Base-by-base conservation (phyloP, 2,888 invertebrate species). In the Drosophila heteroneura region DNA sequence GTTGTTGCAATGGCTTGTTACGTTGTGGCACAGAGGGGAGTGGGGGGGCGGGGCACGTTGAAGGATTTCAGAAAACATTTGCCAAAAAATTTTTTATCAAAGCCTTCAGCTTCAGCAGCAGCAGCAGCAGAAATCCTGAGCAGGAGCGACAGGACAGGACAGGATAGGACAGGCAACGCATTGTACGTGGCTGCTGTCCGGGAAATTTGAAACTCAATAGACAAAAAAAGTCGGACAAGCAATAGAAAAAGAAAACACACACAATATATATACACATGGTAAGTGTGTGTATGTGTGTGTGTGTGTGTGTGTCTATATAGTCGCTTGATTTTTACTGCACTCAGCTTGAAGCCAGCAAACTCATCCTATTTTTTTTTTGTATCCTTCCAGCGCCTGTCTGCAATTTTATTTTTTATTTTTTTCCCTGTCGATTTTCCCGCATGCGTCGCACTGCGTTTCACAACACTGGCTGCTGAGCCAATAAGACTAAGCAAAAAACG, bases 141-240 rank as follows among this genome's bases (percentile, higher is more conserved):
- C 68, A 49, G 44, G 52, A 69, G 54, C 69, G 61, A 71, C 57
- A 68, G 63, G 56, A 26, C 47, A 47, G 47, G 47, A 47, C 22
- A 47, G 47, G 47, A 47, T 22, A 47, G 47, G 47, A 47, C 62
- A 78, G 28, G 56, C 56, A 37, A 81, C 81, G 81, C 82, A 80
- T 80, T 81, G 82, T 81, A 82, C 70, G 74, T 80, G 74, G 67
- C 65, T 69, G 76, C 70, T 72, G 75, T 74, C 82, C 72, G 87
- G 83, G 90, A 90, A 90, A 90, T 85, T 90, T 90, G 85, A 88
- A 88, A 88, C 90, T 88, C 89, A 90, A 85, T 85, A 85, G 85
- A 89, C 90, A 89, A 85, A 74, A 74, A 82, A 82, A 76, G 74
- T 67, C 71, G 81, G 81, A 81, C 78, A 90, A 88, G 89, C 81